These are phyloP conservation scores for Micromesistius poutassou DNA, from an alignment of 2,797 vertebrate species.

Conservation along the genomic window DNA sequence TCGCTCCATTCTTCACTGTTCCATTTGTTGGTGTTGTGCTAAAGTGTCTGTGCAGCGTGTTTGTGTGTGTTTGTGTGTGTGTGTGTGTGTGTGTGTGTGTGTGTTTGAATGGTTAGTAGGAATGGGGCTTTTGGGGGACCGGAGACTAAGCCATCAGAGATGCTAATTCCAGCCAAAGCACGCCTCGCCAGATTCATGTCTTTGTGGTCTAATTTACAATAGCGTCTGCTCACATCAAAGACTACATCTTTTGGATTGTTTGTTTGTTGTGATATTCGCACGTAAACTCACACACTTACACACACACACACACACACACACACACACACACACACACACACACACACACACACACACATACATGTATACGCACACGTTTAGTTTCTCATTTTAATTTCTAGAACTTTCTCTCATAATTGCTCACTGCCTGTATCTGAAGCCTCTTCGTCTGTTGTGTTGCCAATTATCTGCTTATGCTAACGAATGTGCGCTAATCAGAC, in stretches of 20 bases:
- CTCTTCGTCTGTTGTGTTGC: constrained; percentile 33
- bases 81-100: constrained; percentile 45
- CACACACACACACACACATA: neutral
- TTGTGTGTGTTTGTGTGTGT: constrained; percentile 13
- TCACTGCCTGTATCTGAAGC: constrained; percentile 22
- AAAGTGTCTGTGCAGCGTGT: constrained; percentile 21
- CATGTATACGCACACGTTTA: constrained; percentile 25
- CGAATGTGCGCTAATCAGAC: constrained; percentile 39
- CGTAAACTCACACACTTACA: neutral
- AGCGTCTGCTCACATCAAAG: constrained; percentile 51
- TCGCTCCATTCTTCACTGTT: neutral
- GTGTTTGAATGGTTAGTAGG: constrained; percentile 53
- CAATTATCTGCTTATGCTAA: constrained; percentile 47
- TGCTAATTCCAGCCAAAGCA: constrained; percentile 51
- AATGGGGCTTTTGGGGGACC: constrained; percentile 58
- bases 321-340: neutral
- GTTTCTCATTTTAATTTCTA: constrained; percentile 36
- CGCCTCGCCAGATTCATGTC: constrained; percentile 54
- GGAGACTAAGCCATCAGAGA: constrained; percentile 52
- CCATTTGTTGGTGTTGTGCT: constrained; percentile 38
- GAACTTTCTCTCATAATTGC: constrained; percentile 33
- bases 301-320: constrained; percentile 15
- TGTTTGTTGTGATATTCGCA: constrained; percentile 2
- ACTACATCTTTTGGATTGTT: constrained; percentile 28
- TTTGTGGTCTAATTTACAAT: constrained; percentile 62